These are phyloP conservation scores for Virgularia gustaviana DNA, from an alignment of 92 coral and sea anemone genomes.

Conservation along the genomic window DNA sequence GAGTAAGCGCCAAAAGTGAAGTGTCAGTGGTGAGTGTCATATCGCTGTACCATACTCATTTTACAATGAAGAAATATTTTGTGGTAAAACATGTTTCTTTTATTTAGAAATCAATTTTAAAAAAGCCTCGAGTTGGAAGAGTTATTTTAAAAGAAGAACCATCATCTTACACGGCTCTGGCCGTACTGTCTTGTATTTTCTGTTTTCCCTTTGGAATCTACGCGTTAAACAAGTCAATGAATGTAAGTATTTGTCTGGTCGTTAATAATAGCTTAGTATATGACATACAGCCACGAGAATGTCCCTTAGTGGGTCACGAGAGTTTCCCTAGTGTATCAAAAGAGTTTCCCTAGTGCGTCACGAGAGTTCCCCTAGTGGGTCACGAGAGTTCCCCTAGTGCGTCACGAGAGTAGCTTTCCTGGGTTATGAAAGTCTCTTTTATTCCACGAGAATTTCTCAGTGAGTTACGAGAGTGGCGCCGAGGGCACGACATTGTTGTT, in stretches of 20 bases:
- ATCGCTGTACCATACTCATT: not conserved
- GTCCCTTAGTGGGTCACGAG: too few relatives aligned
- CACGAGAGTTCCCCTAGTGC: too few relatives aligned
- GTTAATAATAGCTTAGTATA: too few relatives aligned
- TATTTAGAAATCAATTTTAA: conserved; percentile 21
- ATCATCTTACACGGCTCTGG: conserved; percentile 9
- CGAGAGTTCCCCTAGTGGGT: too few relatives aligned
- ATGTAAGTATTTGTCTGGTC: too few relatives aligned
- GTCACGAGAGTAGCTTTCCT: too few relatives aligned
- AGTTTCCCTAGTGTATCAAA: too few relatives aligned
- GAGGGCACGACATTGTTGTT: not conserved
- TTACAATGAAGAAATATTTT: not conserved
- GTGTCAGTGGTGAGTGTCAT: conserved; percentile 20
- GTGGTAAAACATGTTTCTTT: not conserved
- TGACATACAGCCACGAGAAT: too few relatives aligned
- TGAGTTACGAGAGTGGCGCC: too few relatives aligned
- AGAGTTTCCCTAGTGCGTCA: too few relatives aligned
- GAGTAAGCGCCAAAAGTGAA: not conserved
- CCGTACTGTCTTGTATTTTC: not conserved
- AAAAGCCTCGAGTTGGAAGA: conserved; percentile 11
- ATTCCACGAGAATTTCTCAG: too few relatives aligned
- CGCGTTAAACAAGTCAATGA: not conserved
- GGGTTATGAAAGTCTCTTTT: too few relatives aligned
- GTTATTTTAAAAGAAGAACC: conserved; percentile 26
- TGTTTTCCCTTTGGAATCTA: conserved; percentile 33